Percentiles rank a stretch among this genome's conserved stretches.
Conservation (phyloP, 2,888 invertebrate species). For the Stenoptilia bipunctidactyla region DNA sequence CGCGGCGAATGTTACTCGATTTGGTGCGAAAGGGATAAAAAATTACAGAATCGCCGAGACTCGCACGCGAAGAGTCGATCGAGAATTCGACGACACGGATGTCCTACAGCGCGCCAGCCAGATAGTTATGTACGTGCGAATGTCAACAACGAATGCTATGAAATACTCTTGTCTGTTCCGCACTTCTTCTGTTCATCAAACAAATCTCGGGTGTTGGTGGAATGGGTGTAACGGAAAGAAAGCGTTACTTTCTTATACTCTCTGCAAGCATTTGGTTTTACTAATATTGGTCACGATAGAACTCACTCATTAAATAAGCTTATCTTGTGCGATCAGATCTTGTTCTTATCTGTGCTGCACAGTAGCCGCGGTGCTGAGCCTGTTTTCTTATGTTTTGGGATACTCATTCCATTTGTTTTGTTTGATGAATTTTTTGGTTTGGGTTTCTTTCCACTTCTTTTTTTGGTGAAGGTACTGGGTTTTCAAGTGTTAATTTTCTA, state of each 20-base stretch:
- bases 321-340: not conserved
- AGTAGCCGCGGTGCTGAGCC: not conserved
- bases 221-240: not conserved
- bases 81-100: constrained; percentile 81
- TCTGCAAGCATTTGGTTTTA: constrained; percentile 4
- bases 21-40: constrained; percentile 44
- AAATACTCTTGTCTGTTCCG: constrained; percentile 29
- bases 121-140: constrained; percentile 84
- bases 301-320: not conserved
- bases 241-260: not conserved
- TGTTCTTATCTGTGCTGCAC: not conserved
- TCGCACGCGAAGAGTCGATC: constrained; percentile 56
- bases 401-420: constrained; percentile 26
- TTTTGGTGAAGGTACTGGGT: constrained; percentile 49
- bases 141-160: constrained; percentile 14
- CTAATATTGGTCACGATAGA: too few species aligned
- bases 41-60: constrained; percentile 59
- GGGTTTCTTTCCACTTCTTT: constrained; percentile 32
- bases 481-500: constrained; percentile 29
- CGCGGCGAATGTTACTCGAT: constrained; percentile 28
- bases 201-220: constrained; percentile 19
- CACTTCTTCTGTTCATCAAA: constrained; percentile 41
- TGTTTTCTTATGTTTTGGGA: too few species aligned
- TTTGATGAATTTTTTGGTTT: constrained; percentile 54
- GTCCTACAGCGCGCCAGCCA: constrained; percentile 89